Evolutionary conservation across 2,797 vertebrate species (phyloP), one percentile per base, ranked within the genome.

Genomic region (Cirrhinus molitorella): DNA sequence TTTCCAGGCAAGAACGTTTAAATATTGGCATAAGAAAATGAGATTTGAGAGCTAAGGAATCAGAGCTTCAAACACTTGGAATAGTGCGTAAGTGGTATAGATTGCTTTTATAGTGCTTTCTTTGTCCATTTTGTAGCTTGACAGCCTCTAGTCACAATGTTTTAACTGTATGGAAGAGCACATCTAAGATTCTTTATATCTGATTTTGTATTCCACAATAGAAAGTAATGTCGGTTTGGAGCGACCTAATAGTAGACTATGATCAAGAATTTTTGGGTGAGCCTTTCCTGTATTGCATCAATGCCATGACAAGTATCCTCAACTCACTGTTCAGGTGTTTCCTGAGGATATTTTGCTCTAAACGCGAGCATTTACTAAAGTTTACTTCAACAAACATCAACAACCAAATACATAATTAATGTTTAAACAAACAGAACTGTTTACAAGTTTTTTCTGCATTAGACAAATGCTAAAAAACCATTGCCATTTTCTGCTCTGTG

Each of bases 371-470:
- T 57, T 43, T 70, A 37, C 10, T n/a, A n/a, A n/a, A n/a, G n/a
- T n/a, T n/a, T n/a, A n/a, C n/a, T n/a, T n/a, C n/a, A n/a, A n/a
- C n/a, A n/a, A n/a, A n/a, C 37, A 17, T 28, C 40, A 63, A 49
- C 53, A 72, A 72, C 37, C 16, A 61, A 49, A 61, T 31, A 2
- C 11, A 40, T 55, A 67, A 53, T 40, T 80, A 23, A 25, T 23
- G 9, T 55, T 68, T 67, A 53, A 79, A 53, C 23, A 9, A 51
- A 31, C 31, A 68, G 28, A 3, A 0, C 59, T 70, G 25, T 63
- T 63, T 37, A 12, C 21, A 73, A 63, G 10, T 10, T 73, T 73
- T n/a, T 47, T 67, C 16, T 82, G 16, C 8, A 4, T 81, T 61
- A 23, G 23, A 61, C 6, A 81, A 19, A 21, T 78, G 31, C 65